phyloP scores from a whole-genome alignment of 2,888 invertebrate species.

The Vesta saturnalis region DNA sequence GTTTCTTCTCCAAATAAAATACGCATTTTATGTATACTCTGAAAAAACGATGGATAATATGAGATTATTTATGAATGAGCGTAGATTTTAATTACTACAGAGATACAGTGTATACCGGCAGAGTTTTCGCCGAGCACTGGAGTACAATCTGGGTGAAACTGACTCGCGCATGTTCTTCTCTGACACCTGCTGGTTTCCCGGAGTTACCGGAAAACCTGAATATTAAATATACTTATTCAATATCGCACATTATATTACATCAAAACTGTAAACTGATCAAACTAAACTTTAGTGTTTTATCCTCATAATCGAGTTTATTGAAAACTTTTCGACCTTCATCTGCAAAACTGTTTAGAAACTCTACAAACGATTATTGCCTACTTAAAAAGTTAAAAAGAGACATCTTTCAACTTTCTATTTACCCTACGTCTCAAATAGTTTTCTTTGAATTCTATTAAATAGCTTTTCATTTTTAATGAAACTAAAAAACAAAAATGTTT shows the following conservation, averaged over 20 bases:
- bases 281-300: too few species aligned
- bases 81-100: conserved; percentile 7
- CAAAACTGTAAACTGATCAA: neutral
- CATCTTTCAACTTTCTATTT: too few species aligned
- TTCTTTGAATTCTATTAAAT: too few species aligned
- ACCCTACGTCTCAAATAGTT: too few species aligned
- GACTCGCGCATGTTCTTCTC: conserved; percentile 44
- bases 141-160: conserved; percentile 42
- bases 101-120: conserved; percentile 26
- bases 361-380: too few species aligned
- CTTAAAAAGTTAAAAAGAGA: too few species aligned
- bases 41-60: conserved; percentile 13
- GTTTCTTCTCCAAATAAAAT: neutral
- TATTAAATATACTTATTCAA: conserved; percentile 29
- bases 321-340: too few species aligned
- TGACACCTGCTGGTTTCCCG: conserved; percentile 41
- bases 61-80: conserved; percentile 6
- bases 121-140: conserved; percentile 43
- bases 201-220: conserved; percentile 41
- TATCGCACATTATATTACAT: neutral
- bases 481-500: too few species aligned
- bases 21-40: neutral
- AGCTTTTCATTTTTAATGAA: too few species aligned
- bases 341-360: too few species aligned
- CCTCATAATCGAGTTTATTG: too few species aligned